Evolutionary conservation across 2,797 vertebrate species (phyloP).

Genomic region (Apogon talboti): DNA sequence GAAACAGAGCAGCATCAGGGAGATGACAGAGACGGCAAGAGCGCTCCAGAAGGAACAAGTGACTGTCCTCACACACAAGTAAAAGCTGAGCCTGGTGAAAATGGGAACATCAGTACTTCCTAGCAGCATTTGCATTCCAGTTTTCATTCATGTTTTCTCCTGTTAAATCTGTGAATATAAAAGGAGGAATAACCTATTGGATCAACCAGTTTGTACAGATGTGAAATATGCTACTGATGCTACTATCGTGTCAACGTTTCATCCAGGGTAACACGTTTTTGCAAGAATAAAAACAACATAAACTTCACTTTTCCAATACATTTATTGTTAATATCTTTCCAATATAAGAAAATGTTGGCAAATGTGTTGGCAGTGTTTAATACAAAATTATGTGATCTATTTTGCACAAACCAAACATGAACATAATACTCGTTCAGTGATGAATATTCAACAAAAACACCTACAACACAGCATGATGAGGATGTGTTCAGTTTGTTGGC

Average conservation of each 20-base stretch:
- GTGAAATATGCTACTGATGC: too few relatives aligned
- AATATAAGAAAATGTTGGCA: constrained; percentile 62
- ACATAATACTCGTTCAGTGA: constrained; percentile 21
- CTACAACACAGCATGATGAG: constrained; percentile 28
- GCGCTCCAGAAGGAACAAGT: constrained; percentile 16
- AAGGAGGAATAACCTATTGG: not conserved
- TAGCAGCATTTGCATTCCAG: constrained; percentile 2
- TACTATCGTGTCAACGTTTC: too few relatives aligned
- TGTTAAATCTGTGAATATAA: not conserved
- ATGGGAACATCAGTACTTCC: not conserved
- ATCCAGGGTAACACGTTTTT: too few relatives aligned
- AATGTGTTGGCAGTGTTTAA: constrained; percentile 68
- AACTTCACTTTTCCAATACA: constrained; percentile 50
- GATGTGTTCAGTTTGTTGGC: constrained; percentile 14
- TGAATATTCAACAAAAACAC: constrained; percentile 35
- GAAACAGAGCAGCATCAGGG: constrained; percentile 12
- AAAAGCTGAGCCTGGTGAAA: constrained; percentile 22
- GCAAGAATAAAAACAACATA: constrained; percentile 2
- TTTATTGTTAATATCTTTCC: constrained; percentile 76
- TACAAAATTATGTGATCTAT: constrained; percentile 63
- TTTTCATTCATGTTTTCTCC: not conserved
- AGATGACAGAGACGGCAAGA: not conserved
- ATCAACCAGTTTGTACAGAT: not conserved
- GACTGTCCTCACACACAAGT: constrained; percentile 9
- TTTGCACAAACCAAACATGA: constrained; percentile 49